phyloP scores from a whole-genome alignment of 2,888 invertebrate genomes.

The Amorpha juglandis region DNA sequence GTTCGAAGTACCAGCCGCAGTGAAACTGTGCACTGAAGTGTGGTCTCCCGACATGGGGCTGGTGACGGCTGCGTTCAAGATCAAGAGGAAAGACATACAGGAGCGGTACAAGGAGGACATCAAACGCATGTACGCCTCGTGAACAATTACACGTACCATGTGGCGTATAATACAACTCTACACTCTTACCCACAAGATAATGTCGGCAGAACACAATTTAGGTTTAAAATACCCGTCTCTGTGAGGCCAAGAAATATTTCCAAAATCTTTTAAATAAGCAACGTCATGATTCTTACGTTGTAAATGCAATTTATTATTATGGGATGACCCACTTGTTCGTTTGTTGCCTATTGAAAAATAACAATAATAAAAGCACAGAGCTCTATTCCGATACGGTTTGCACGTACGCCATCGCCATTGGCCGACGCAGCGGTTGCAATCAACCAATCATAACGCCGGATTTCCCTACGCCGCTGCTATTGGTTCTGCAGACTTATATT shows the following conservation, averaged over 20 bases:
- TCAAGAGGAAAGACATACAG: constrained; percentile 98
- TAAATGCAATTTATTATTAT: too few relatives aligned
- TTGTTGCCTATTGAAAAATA: too few relatives aligned
- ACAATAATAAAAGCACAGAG: not conserved
- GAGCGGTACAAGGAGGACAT: constrained; percentile 96
- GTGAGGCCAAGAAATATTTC: too few relatives aligned
- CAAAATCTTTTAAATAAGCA: too few relatives aligned
- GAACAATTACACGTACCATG: constrained; percentile 66
- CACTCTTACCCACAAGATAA: not conserved
- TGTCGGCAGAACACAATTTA: too few relatives aligned
- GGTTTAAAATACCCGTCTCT: too few relatives aligned
- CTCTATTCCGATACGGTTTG: not conserved
- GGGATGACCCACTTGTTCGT: not conserved
- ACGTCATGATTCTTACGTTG: too few relatives aligned
- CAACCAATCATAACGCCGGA: not conserved
- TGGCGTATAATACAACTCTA: not conserved
- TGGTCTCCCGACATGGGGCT: constrained; percentile 99
- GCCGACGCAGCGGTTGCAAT: not conserved
- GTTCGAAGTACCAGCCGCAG: constrained; percentile 95
- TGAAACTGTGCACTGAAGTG: constrained; percentile 94
- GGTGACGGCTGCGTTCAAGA: constrained; percentile 98
- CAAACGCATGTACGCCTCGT: constrained; percentile 96
- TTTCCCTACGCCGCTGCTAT: too few relatives aligned
- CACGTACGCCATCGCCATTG: not conserved
- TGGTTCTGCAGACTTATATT: not conserved